Conservation (phyloP, 1,140 invertebrate genomes). For the Brachionus manjavacas region DNA sequence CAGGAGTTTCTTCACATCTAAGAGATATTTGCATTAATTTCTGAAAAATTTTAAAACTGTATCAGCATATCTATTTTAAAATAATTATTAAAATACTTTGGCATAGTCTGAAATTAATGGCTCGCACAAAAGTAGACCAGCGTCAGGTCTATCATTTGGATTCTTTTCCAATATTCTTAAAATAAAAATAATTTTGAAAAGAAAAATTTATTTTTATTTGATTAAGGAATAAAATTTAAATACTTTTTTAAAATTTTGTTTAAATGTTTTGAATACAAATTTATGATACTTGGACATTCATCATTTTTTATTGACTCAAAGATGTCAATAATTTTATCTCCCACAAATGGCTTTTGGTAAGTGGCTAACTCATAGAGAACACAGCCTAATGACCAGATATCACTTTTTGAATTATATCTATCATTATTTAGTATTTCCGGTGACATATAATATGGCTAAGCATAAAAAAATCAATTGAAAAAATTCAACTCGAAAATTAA, state of each 20-base stretch:
- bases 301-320: slow-evolving; percentile 44
- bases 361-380: slow-evolving; percentile 71
- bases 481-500: neutral
- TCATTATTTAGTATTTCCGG: slow-evolving; percentile 74
- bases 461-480: neutral
- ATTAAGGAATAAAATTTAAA: neutral
- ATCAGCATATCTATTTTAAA: neutral
- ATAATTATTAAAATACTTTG: neutral
- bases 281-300: slow-evolving; percentile 23
- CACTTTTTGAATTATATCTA: slow-evolving; percentile 63
- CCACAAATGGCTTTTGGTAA: slow-evolving; percentile 61
- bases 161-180: slow-evolving; percentile 9
- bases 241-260: slow-evolving; percentile 39
- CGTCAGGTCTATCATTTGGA: neutral
- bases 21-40: neutral
- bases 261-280: slow-evolving; percentile 20
- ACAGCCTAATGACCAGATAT: slow-evolving; percentile 82
- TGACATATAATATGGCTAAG: slow-evolving; percentile 72
- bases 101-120: slow-evolving; percentile 3
- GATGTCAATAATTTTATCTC: neutral
- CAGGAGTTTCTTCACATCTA: neutral
- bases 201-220: neutral
- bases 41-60: neutral
- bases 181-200: neutral
- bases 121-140: neutral